Evolutionary conservation across 2,113 vertebrate genomes (phyloP).

Genomic region (Panthera uncia): DNA sequence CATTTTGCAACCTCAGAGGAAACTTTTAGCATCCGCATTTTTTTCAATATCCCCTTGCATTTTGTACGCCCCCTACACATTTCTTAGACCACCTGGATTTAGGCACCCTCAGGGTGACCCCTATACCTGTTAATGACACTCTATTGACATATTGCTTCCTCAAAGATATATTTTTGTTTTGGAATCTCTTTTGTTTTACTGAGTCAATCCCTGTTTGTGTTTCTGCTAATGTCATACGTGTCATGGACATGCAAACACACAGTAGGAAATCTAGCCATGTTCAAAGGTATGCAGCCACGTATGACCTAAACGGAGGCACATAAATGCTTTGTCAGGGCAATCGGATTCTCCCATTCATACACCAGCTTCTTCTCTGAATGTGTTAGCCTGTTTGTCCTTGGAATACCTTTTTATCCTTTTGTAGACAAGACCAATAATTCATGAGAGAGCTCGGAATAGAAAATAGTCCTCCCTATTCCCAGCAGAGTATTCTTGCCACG

Average conservation of each 20-base stretch:
- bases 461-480: conserved; percentile 51
- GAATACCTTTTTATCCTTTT: conserved; percentile 56
- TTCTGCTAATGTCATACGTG: not conserved
- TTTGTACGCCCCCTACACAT: not conserved
- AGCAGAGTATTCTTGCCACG: conserved; percentile 31
- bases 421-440: conserved; percentile 66
- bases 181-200: not conserved
- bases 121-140: not conserved
- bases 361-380: not conserved
- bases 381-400: conserved; percentile 69
- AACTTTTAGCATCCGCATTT: not conserved
- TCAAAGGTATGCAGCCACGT: not conserved
- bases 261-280: not conserved
- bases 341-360: not conserved
- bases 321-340: not conserved
- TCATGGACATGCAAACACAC: not conserved
- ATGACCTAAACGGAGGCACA: not conserved
- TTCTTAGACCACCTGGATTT: not conserved
- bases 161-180: not conserved
- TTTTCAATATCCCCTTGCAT: not conserved
- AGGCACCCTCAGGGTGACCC: not conserved
- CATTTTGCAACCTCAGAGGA: not conserved
- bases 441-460: conserved; percentile 46
- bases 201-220: not conserved
- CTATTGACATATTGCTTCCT: not conserved